Percentiles rank a stretch among this genome's conserved stretches.
Evolutionary conservation across 2,888 invertebrate genomes (phyloP).

Genomic region (Pseudococcus longispinus): DNA sequence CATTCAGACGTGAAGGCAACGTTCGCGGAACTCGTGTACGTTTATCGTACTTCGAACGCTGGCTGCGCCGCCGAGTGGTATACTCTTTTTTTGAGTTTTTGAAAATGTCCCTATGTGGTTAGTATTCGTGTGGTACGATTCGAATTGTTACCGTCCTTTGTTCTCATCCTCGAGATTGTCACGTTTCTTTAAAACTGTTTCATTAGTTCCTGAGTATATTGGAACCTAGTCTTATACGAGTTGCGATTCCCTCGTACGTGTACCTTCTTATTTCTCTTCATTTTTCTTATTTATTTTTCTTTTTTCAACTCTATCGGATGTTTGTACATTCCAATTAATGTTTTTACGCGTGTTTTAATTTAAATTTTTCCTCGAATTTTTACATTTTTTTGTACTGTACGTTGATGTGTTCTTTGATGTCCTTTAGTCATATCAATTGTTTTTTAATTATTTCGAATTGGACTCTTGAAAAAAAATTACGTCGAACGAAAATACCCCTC

Average conservation of each 20-base stretch:
- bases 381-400: not conserved
- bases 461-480: not conserved
- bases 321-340: not conserved
- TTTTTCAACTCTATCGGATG: not conserved
- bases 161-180: not conserved
- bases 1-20: not conserved
- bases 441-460: not conserved
- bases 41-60: not conserved
- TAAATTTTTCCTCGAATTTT: not conserved
- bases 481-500: not conserved
- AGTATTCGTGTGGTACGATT: not conserved
- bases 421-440: not conserved
- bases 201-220: not conserved
- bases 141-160: constrained; percentile 2
- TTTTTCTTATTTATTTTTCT: not conserved
- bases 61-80: not conserved
- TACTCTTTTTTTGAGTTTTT: not conserved
- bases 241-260: not conserved
- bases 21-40: not conserved
- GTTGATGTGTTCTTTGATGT: not conserved
- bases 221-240: constrained; percentile 13
- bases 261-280: not conserved
- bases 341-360: constrained; percentile 1
- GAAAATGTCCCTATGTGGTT: not conserved
- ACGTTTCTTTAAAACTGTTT: not conserved